Evolutionary conservation across 2,113 vertebrate species (phyloP).

Genomic region (Perccottus glenii): DNA sequence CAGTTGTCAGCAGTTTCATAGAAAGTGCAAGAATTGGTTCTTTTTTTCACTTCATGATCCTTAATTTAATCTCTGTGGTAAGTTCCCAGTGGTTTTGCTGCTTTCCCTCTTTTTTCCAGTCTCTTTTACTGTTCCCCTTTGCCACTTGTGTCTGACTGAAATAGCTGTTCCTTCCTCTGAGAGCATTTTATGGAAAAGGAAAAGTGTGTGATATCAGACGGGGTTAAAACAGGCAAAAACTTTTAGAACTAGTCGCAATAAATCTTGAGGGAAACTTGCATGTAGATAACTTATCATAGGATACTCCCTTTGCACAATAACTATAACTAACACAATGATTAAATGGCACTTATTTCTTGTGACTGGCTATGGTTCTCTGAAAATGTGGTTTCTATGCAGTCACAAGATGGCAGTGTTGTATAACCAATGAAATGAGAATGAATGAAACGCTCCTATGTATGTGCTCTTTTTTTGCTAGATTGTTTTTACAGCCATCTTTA

Average conservation of each 20-base stretch:
- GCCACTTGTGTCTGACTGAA: background rate
- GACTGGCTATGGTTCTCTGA: background rate
- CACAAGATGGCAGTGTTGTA: conserved; percentile 47
- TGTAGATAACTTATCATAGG: too few relatives aligned
- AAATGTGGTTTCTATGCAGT: background rate
- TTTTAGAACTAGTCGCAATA: background rate
- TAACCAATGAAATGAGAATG: conserved; percentile 7
- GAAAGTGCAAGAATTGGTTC: conserved; percentile 7
- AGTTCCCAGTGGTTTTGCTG: conserved; percentile 41
- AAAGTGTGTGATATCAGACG: background rate
- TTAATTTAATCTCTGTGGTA: conserved; percentile 39
- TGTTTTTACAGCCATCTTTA: too few relatives aligned
- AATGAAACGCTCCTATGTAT: too few relatives aligned
- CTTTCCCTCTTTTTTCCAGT: background rate
- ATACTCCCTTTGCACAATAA: too few relatives aligned
- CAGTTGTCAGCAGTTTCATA: background rate
- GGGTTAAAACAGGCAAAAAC: background rate
- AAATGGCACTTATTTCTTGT: too few relatives aligned
- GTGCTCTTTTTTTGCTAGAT: too few relatives aligned
- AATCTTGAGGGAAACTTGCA: too few relatives aligned
- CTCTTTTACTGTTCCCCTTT: conserved; percentile 11
- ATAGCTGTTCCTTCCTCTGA: conserved; percentile 1
- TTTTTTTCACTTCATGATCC: conserved; percentile 21
- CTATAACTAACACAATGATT: too few relatives aligned
- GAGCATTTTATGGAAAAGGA: conserved; percentile 21